Percentiles rank a stretch among this genome's conserved stretches.
These are phyloP conservation scores for Drosophila anomalipes DNA, from an alignment of 2,888 invertebrate species.

Conservation along the genomic window DNA sequence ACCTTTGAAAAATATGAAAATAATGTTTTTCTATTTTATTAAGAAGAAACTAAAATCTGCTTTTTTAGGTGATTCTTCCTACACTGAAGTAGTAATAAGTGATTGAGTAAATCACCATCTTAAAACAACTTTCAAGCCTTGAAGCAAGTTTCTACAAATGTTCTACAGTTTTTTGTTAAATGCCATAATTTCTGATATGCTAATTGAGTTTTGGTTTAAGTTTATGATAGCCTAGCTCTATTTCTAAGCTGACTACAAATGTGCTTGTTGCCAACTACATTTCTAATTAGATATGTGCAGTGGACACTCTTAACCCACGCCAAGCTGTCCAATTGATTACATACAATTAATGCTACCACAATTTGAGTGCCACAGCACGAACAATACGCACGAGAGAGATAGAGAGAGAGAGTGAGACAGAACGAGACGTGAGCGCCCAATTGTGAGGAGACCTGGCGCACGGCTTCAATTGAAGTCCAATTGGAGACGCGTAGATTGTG, in stretches of 20 bases:
- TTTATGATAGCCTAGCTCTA: conserved; percentile 14
- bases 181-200: conserved; percentile 5
- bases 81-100: not conserved
- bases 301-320: conserved; percentile 21
- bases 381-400: conserved; percentile 39
- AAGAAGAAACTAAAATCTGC: not conserved
- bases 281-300: conserved; percentile 38
- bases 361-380: conserved; percentile 53
- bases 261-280: conserved; percentile 11
- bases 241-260: conserved; percentile 10
- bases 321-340: conserved; percentile 50
- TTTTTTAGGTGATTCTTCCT: not conserved
- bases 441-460: conserved; percentile 29
- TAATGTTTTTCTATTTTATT: no score
- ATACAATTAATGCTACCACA: conserved; percentile 45
- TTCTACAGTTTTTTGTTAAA: not conserved
- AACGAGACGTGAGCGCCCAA: conserved; percentile 56
- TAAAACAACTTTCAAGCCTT: not conserved
- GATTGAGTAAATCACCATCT: not conserved
- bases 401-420: conserved; percentile 2
- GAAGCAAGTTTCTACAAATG: not conserved
- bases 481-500: conserved; percentile 64
- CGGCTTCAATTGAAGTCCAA: conserved; percentile 79
- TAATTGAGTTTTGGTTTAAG: not conserved
- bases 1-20: not conserved